Base-by-base conservation (phyloP, 2,888 invertebrate genomes). In the Fragum whitleyi region DNA sequence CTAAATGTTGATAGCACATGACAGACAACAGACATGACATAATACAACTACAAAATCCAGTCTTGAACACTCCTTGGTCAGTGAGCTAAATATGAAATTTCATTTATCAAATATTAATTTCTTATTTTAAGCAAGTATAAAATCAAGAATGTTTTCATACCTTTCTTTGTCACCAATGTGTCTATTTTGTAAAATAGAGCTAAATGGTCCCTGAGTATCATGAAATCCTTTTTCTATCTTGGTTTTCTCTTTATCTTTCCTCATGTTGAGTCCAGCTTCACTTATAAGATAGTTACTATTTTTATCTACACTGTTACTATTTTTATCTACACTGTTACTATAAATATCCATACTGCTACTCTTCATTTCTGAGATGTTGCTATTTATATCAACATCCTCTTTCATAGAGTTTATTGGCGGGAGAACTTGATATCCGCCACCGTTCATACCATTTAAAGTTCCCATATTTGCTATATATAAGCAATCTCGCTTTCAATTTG, bases 101-200 rank as follows among this genome's bases (percentile, higher is more conserved):
- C n/a, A n/a, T n/a, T n/a, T n/a, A n/a, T n/a, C n/a, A n/a, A n/a
- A n/a, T n/a, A n/a, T n/a, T n/a, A n/a, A n/a, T n/a, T n/a, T n/a
- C n/a, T n/a, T n/a, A n/a, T n/a, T n/a, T n/a, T n/a, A n/a, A n/a
- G n/a, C n/a, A n/a, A n/a, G n/a, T n/a, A n/a, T n/a, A n/a, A n/a
- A n/a, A n/a, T n/a, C n/a, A n/a, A n/a, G n/a, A n/a, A n/a, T n/a
- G n/a, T n/a, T n/a, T n/a, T n/a, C 32, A 36, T 68, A 81, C 75
- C 75, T 81, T 42, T 78, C 73, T 19, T 78, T 72, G 32, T 62
- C 57, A 21, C 57, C 42, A 1, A 68, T 32, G 29, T 53, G 26
- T 61, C 59, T 51, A 26, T 74, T 70, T 36, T 77, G 74, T 32
- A 83, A 62, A 23, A 83, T 83, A 23, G 83, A 83, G 71, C 80